Evolutionary conservation across 2,888 invertebrate species (phyloP).

Genomic region (Tridacna gigas): DNA sequence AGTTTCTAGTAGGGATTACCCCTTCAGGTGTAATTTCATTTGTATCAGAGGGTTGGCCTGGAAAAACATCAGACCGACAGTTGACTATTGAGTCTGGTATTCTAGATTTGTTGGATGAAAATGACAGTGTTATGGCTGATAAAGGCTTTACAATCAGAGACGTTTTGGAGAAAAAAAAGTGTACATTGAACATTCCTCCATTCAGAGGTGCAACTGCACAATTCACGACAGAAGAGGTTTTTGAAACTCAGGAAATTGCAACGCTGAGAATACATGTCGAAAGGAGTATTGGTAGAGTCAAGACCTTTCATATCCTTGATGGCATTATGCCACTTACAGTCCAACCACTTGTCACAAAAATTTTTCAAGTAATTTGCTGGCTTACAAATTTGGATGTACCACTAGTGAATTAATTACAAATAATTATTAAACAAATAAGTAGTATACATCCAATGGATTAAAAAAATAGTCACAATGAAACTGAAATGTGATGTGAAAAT

Average conservation of each 20-base stretch:
- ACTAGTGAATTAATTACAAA: background rate
- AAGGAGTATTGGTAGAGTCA: slow-evolving; percentile 8
- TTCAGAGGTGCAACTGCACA: background rate
- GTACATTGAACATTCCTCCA: slow-evolving; percentile 2
- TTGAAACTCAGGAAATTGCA: slow-evolving; percentile 20
- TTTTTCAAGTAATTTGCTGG: background rate
- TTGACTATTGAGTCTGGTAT: slow-evolving; percentile 46
- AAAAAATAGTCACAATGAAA: too few species aligned
- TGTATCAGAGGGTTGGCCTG: slow-evolving; percentile 15
- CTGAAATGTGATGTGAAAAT: too few species aligned
- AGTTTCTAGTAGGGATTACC: slow-evolving; percentile 46
- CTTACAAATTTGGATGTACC: background rate
- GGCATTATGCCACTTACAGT: background rate
- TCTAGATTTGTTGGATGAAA: slow-evolving; percentile 51
- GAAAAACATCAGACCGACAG: slow-evolving; percentile 41
- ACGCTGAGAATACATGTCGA: slow-evolving; percentile 37
- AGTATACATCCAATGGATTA: too few species aligned
- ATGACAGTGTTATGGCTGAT: slow-evolving; percentile 63
- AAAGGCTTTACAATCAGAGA: slow-evolving; percentile 57
- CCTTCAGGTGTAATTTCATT: slow-evolving; percentile 51
- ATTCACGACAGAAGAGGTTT: background rate
- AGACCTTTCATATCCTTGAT: background rate
- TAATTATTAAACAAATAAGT: too few species aligned
- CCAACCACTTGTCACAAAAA: background rate
- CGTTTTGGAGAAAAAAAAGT: slow-evolving; percentile 13